Conservation (phyloP, 2,797 vertebrate genomes). For the Todus mexicanus region DNA sequence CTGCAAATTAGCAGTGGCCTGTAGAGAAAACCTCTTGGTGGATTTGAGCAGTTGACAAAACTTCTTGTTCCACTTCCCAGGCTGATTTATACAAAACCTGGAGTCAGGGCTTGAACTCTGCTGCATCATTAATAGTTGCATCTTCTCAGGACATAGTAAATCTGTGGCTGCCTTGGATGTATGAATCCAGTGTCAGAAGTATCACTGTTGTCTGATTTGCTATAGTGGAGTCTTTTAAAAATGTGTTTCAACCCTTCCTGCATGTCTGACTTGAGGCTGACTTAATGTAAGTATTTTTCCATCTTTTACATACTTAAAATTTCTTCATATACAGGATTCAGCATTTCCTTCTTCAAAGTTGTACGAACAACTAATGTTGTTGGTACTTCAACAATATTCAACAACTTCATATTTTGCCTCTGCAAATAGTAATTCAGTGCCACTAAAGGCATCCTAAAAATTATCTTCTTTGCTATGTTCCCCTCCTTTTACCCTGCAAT, state of each 20-base stretch:
- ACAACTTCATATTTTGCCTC: neutral
- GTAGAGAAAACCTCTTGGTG: neutral
- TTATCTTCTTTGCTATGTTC: neutral
- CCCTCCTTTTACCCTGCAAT: neutral
- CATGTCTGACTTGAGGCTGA: neutral
- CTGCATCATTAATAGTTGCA: neutral
- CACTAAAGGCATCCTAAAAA: neutral
- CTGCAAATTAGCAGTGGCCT: neutral
- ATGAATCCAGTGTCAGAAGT: neutral
- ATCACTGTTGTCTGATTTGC: neutral
- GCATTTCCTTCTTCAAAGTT: neutral
- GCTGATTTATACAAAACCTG: neutral
- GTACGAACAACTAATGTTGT: neutral
- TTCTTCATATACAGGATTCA: neutral
- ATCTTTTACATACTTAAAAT: neutral
- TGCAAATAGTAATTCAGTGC: neutral
- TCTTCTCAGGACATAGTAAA: neutral
- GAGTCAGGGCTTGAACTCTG: constrained; percentile 7
- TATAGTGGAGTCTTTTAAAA: neutral
- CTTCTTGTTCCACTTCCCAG: neutral
- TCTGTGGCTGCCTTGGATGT: neutral
- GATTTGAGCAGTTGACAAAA: neutral
- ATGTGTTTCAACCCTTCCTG: neutral
- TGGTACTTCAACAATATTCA: too few relatives aligned
- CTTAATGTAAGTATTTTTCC: neutral